Conservation (phyloP, 2,113 vertebrate species). For the Oreochromis aureus region DNA sequence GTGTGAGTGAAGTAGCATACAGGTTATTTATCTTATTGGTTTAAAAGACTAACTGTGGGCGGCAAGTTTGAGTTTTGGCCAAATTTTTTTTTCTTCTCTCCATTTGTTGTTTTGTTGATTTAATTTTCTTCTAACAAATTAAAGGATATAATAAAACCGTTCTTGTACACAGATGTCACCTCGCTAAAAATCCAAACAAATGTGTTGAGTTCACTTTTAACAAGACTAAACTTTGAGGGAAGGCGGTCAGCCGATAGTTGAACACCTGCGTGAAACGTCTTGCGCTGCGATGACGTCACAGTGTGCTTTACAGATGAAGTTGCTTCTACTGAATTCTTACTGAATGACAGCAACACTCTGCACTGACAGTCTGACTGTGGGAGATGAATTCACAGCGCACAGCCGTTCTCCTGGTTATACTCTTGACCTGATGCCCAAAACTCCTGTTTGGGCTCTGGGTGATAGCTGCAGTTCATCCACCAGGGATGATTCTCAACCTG, state of each 20-base stretch:
- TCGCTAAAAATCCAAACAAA: background rate
- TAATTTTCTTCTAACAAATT: background rate
- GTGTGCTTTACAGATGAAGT: background rate
- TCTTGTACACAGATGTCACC: background rate
- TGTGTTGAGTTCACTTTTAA: background rate
- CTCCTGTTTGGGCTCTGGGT: background rate
- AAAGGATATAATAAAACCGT: rapidly evolving
- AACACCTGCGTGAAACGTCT: background rate
- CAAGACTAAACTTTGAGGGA: background rate
- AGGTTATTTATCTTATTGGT: rapidly evolving
- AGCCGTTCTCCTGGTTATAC: background rate
- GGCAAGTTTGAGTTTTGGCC: background rate
- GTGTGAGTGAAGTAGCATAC: background rate
- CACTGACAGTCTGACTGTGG: background rate
- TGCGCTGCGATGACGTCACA: rapidly evolving
- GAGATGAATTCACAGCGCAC: background rate
- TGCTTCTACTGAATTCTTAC: rapidly evolving
- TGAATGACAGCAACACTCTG: background rate
- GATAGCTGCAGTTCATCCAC: background rate
- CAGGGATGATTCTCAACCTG: background rate
- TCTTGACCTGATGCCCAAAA: background rate
- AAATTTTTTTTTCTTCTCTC: background rate
- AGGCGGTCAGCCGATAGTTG: rapidly evolving
- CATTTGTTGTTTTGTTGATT: background rate
- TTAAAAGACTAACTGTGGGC: background rate